Base-by-base conservation (phyloP, 2,888 invertebrate species). In the Ophion obscuratus region DNA sequence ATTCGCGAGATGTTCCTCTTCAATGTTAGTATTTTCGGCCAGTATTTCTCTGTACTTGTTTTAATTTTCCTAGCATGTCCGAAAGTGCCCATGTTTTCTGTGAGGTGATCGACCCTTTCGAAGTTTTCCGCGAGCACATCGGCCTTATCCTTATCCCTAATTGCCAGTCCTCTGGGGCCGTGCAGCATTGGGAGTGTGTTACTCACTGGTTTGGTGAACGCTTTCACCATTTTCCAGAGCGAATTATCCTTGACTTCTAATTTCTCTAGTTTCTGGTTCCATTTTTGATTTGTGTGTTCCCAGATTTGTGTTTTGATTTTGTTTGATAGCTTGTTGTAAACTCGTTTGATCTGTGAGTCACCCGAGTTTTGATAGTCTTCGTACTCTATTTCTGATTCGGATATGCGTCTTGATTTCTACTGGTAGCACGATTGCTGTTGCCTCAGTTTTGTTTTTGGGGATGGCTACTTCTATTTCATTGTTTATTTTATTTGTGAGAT, bases 211-310 rank as follows among this genome's bases (percentile, higher is more conserved):
- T 83, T 87, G 0, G 78, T 85, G 11, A 85, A 53, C 2, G 47
- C 2, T 83, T 88, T 88, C 0, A 84, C 67, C 53, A 80, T 77
- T 61, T 84, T 78, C 87, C 82, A 84, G 2, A 71, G 6, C 0
- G 85, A 62, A 40, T 87, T 84, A 57, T 86, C 84, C 57, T 53
- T 66, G 0, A 67, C 59, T 20, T 81, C 80, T 10, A 88, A 64
- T 14, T 62, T 76, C 64, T 83, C 44, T 2, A 89, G 70, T 84
- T 83, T 88, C 24, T 24, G 24, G 24, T 24, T 24, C 24, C 24
- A 24, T 24, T 24, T 24, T 24, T 24, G 24, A 1, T 24, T 24
- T 24, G 24, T 24, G 1, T 77, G 68, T 68, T 79, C 57, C 83
- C 87, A 1, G 24, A 24, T 24, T 24, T 24, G 24, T 85, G 2